A percentile compares a stretch with the other conserved stretches of the same genome.
Conservation (phyloP, 2,113 vertebrate genomes). For the Grammomys dolichurus region DNA sequence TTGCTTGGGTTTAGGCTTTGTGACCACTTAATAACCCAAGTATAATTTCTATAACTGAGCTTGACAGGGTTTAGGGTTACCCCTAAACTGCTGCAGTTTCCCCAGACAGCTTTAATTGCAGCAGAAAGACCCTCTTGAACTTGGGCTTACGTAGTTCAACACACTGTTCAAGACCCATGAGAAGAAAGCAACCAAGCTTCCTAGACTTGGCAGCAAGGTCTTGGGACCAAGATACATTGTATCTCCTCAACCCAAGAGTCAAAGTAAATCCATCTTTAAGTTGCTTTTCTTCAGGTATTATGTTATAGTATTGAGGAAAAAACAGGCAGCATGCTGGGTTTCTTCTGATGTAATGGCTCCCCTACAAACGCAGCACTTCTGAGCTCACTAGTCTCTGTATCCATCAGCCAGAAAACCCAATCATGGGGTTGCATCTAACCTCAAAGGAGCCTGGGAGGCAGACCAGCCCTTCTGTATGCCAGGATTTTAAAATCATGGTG, state of each 20-base stretch:
- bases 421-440: background rate
- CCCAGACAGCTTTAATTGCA: background rate
- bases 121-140: background rate
- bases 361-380: background rate
- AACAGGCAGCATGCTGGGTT: background rate
- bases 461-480: background rate
- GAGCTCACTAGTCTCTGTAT: background rate
- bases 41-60: background rate
- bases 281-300: background rate
- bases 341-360: background rate
- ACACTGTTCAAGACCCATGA: background rate
- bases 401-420: background rate
- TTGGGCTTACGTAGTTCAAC: background rate
- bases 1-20: background rate
- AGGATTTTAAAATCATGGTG: background rate
- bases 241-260: background rate
- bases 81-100: background rate
- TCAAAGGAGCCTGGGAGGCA: background rate
- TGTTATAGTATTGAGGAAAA: background rate
- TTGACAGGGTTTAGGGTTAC: background rate
- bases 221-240: background rate
- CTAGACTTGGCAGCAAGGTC: background rate
- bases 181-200: background rate
- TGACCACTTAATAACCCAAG: background rate
- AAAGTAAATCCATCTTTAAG: background rate